A percentile compares a stretch with the other conserved stretches of the same genome.
Evolutionary conservation across 2,888 invertebrate genomes (phyloP).

Genomic region (Synanthedon tipuliformis): DNA sequence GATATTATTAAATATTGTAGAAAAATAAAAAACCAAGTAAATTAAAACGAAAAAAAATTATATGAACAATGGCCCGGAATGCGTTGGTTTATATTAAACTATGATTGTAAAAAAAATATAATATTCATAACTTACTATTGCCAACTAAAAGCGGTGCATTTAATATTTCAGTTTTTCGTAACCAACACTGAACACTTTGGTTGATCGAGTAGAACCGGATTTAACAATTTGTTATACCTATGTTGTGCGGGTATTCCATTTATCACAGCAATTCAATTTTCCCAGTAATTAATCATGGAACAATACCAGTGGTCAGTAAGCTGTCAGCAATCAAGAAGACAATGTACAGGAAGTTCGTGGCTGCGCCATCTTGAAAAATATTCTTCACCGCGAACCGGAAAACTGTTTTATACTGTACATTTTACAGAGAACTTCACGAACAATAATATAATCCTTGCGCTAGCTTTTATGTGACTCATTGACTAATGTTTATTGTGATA

Average conservation of each 20-base stretch:
- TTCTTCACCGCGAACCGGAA: not conserved
- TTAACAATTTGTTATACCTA: slow-evolving; percentile 25
- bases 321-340: not conserved
- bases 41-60: slow-evolving; percentile 4
- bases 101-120: not conserved
- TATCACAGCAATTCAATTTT: slow-evolving; percentile 43
- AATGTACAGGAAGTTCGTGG: not conserved
- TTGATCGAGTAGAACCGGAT: slow-evolving; percentile 18
- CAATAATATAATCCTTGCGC: too few species aligned
- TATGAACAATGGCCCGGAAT: not conserved
- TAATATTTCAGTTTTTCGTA: not conserved
- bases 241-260: slow-evolving; percentile 46
- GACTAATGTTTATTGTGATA: too few species aligned
- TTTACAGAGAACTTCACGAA: too few species aligned
- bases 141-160: too few species aligned
- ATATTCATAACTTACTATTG: not conserved
- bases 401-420: too few species aligned
- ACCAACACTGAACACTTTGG: slow-evolving; percentile 11
- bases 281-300: slow-evolving; percentile 41
- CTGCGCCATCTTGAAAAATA: not conserved
- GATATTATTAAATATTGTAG: too few species aligned
- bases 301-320: slow-evolving; percentile 11
- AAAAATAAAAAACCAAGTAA: slow-evolving; percentile 13
- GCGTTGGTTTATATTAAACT: not conserved
- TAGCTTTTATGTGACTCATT: too few species aligned